These are phyloP conservation scores for Aleadryas rufinucha DNA, from an alignment of 2,113 vertebrate species.

Conservation along the genomic window DNA sequence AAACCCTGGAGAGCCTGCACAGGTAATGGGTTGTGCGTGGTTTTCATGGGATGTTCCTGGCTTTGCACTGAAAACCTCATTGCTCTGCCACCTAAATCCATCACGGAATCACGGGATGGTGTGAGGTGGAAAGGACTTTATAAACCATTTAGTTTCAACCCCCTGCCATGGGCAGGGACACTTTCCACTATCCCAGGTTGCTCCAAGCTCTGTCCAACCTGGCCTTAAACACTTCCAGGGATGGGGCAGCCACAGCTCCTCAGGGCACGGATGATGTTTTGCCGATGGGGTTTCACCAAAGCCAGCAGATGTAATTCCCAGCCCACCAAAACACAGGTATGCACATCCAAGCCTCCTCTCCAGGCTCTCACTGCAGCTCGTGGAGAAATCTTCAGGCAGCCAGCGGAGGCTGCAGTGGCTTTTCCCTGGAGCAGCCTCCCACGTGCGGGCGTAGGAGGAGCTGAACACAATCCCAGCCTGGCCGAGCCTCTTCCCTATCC, in stretches of 20 bases:
- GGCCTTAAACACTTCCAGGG: neutral
- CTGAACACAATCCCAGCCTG: neutral
- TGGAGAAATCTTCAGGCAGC: neutral
- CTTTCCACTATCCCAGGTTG: neutral
- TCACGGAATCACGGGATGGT: neutral
- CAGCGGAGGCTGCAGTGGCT: neutral
- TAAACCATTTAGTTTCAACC: fast-evolving
- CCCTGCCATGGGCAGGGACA: neutral
- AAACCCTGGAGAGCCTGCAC: neutral
- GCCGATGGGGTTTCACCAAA: neutral
- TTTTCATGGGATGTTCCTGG: neutral
- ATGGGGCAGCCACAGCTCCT: neutral
- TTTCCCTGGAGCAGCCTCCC: neutral
- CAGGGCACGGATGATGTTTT: neutral
- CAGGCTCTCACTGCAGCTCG: neutral
- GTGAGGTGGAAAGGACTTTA: neutral
- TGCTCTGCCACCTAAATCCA: neutral
- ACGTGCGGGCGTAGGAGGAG: neutral
- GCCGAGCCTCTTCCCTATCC: neutral
- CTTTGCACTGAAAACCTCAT: neutral
- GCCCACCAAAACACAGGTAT: neutral
- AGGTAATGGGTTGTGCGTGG: fast-evolving
- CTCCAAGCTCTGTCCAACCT: neutral
- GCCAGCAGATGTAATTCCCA: neutral
- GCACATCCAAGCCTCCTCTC: neutral